phyloP scores from a whole-genome alignment of 2,888 invertebrate genomes.

The Hoplodrina ambigua region DNA sequence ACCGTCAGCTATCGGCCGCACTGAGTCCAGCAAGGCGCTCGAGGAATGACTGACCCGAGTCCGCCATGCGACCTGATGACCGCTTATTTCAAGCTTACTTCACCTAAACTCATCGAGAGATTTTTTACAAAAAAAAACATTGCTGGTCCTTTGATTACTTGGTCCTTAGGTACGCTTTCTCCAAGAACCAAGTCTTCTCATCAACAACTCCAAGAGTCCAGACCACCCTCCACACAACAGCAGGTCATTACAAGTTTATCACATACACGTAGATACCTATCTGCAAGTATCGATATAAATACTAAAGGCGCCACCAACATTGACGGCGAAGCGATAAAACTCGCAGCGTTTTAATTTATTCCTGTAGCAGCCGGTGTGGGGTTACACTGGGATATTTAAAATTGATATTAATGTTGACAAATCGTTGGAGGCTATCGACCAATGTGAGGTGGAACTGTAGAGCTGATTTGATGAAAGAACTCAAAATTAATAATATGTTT shows the following conservation, averaged over 20 bases:
- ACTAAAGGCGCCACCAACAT: constrained; percentile 55
- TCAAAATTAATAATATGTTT: too few relatives aligned
- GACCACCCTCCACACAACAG: constrained; percentile 47
- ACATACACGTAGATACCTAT: constrained; percentile 50
- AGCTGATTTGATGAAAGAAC: constrained; percentile 16
- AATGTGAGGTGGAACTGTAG: constrained; percentile 9
- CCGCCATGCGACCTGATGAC: too few relatives aligned
- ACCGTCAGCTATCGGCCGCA: too few relatives aligned
- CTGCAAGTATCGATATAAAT: constrained; percentile 45
- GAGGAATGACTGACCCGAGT: too few relatives aligned
- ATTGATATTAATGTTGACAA: constrained; percentile 64
- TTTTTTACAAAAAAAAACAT: neutral
- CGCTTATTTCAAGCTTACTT: neutral
- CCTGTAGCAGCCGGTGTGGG: constrained; percentile 71
- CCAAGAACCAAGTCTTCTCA: constrained; percentile 5
- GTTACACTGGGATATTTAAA: constrained; percentile 66
- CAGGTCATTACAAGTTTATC: constrained; percentile 51
- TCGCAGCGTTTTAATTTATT: constrained; percentile 70
- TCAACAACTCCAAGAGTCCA: constrained; percentile 11
- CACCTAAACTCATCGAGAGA: neutral
- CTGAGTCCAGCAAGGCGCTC: too few relatives aligned
- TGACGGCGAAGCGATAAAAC: constrained; percentile 55
- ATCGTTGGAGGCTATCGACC: constrained; percentile 23
- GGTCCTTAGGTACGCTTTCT: neutral
- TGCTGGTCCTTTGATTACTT: neutral